Base-by-base conservation (phyloP, 2,113 vertebrate species). In the Coreoperca whiteheadi region DNA sequence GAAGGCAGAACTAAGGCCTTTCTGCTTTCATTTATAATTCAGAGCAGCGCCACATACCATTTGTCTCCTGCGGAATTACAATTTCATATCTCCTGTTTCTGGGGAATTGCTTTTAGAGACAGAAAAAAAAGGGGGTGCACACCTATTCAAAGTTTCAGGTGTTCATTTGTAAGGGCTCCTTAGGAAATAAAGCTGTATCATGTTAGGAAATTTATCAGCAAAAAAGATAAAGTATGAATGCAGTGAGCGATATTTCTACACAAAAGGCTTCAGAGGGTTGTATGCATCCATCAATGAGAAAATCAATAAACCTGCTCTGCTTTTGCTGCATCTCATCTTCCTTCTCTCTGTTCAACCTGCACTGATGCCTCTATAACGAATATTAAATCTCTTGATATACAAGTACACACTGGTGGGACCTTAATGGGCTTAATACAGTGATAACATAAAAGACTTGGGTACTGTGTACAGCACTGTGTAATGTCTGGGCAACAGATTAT, bases 1-100 rank as follows among this genome's bases (percentile, higher is more conserved):
- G 79, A 84, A 86, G 82, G 86, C 93, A 93, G 89, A 92, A 84
- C 91, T 89, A 87, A 91, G 72, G 87, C 89, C 90, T 88, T 79
- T 93, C 92, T 94, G 92, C 90, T 92, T 87, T 89, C 92, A 95
- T 95, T 90, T 94, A 93, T 92, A 94, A 94, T 94, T 94, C 92
- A 94, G 90, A 88, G 66, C 86, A 87, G 87, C 56, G 32, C 88
- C 85, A 84, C 88, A 87, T 86, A 87, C 80, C 85, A 82, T 93
- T 93, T 88, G 90, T 93, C 87, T 85, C 70, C 54, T 18, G 83
- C 79, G 82, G 89, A 92, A 89, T 89, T 84, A 91, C 91, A 92
- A 93, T 94, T 92, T 91, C 91, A 91, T 88, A 91, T 92, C 92
- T 92, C 76, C 71, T 60, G 73, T 89, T 89, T 84, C 81, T 64